Conservation (phyloP, 2,797 vertebrate species). For the Urophycis tenuis region DNA sequence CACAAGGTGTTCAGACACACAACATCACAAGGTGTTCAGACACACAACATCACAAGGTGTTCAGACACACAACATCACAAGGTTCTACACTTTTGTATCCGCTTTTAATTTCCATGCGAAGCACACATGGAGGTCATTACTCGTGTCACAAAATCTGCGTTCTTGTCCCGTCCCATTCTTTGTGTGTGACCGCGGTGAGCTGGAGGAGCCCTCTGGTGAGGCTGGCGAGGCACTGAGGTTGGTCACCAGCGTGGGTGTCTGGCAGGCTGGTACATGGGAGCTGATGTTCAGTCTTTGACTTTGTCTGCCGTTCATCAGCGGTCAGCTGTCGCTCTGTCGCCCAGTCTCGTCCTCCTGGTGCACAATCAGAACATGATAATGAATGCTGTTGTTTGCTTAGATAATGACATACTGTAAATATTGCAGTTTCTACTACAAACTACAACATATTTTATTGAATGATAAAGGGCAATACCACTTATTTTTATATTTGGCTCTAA, state of each 20-base stretch:
- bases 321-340: neutral
- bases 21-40: no score
- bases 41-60: no score
- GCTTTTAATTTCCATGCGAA: neutral
- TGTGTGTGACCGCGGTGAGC: neutral
- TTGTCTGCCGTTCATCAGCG: neutral
- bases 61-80: no score
- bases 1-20: no score
- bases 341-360: slow-evolving; percentile 18
- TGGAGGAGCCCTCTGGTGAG: neutral
- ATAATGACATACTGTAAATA: neutral
- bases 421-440: neutral
- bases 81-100: neutral
- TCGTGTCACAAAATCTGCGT: no score
- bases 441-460: neutral
- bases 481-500: neutral
- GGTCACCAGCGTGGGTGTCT: neutral
- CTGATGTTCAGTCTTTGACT: neutral
- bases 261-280: neutral
- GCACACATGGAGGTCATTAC: no score
- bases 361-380: slow-evolving; percentile 3
- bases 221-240: neutral
- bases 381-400: neutral
- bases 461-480: neutral
- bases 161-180: no score